A percentile compares a stretch with the other conserved stretches of the same genome.
phyloP scores from a whole-genome alignment of 2,797 vertebrate genomes.

The Pelodytes ibericus region DNA sequence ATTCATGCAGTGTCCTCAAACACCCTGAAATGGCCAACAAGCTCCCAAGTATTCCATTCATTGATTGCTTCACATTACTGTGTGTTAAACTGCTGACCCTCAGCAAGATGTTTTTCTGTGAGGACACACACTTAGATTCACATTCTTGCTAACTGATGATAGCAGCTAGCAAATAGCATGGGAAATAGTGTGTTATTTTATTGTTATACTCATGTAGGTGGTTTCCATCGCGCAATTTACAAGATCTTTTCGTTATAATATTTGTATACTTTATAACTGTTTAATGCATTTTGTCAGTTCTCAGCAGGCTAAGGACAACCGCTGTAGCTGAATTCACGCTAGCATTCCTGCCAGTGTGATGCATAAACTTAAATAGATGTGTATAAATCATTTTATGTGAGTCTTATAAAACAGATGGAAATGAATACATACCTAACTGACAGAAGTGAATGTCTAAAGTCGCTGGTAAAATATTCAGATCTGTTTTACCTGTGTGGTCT shows the following conservation, averaged over 20 bases:
- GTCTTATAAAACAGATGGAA: conserved; percentile 51
- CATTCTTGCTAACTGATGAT: too few relatives aligned
- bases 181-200: too few relatives aligned
- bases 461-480: conserved; percentile 50
- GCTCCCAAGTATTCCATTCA: too few relatives aligned
- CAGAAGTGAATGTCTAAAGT: conserved; percentile 28
- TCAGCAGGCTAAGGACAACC: conserved; percentile 7
- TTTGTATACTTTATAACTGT: background rate
- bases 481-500: conserved; percentile 52
- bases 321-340: conserved; percentile 4
- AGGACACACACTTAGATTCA: too few relatives aligned
- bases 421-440: conserved; percentile 47
- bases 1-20: too few relatives aligned
- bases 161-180: too few relatives aligned
- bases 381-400: conserved; percentile 25
- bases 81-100: too few relatives aligned
- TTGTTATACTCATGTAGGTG: too few relatives aligned
- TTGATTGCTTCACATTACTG: too few relatives aligned
- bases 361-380: conserved; percentile 17
- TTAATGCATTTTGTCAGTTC: background rate
- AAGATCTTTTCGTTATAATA: background rate
- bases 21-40: too few relatives aligned
- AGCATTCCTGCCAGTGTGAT: conserved; percentile 1
- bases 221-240: too few relatives aligned
- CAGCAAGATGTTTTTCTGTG: too few relatives aligned